These are phyloP conservation scores for Cyrtonyx montezumae DNA, from an alignment of 2,113 vertebrate genomes.

Conservation along the genomic window DNA sequence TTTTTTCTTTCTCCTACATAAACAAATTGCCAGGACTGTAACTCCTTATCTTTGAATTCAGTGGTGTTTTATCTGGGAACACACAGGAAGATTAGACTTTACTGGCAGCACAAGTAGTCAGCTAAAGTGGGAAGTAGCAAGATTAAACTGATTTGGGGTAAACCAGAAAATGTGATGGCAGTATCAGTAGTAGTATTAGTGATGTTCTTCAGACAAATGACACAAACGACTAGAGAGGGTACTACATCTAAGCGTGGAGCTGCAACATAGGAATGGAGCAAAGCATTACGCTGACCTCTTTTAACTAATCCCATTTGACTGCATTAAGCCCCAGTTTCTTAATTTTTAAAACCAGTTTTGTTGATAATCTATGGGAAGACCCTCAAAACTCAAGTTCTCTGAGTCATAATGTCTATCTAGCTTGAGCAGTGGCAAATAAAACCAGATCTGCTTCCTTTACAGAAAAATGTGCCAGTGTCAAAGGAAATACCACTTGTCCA, in stretches of 20 bases:
- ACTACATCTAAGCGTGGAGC: background rate
- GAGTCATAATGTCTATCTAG: background rate
- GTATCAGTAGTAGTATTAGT: background rate
- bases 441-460: background rate
- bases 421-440: background rate
- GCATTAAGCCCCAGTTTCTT: background rate
- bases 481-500: background rate
- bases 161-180: background rate
- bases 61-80: background rate
- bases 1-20: background rate
- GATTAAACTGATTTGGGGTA: background rate
- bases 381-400: background rate
- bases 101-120: background rate
- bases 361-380: background rate
- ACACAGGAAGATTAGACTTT: background rate
- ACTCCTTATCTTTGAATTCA: background rate
- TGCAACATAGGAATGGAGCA: background rate
- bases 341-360: background rate
- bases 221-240: accelerated
- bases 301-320: background rate
- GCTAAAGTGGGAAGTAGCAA: background rate
- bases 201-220: background rate
- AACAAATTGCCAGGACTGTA: background rate
- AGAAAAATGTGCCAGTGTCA: background rate
- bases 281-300: background rate